phyloP scores from a whole-genome alignment of 2,113 vertebrate genomes.

The Pristiophorus japonicus region DNA sequence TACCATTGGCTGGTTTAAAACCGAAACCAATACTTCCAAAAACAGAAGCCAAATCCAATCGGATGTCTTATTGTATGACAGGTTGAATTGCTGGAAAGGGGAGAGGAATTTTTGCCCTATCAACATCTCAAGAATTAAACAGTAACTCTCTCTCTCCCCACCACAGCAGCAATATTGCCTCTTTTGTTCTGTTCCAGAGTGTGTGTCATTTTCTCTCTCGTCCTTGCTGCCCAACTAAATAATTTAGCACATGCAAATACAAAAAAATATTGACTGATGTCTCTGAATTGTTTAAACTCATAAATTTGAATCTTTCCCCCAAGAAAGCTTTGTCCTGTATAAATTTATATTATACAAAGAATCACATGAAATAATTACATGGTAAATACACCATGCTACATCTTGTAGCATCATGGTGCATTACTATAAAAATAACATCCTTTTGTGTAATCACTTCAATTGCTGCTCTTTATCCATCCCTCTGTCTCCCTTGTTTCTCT shows the following conservation, averaged over 20 bases:
- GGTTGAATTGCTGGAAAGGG: not conserved
- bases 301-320: not conserved
- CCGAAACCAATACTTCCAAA: not conserved
- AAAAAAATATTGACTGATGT: not conserved
- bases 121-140: not conserved
- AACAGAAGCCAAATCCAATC: not conserved
- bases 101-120: not conserved
- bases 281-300: slow-evolving; percentile 19
- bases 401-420: not conserved
- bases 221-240: slow-evolving; percentile 13
- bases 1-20: not conserved
- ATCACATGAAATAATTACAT: not conserved
- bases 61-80: not conserved
- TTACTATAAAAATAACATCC: not conserved
- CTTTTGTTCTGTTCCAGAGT: not conserved
- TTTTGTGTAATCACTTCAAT: not conserved
- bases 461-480: not conserved
- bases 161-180: not conserved
- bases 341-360: not conserved
- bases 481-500: not conserved
- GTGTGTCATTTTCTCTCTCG: not conserved
- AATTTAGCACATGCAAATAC: not conserved
- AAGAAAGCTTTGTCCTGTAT: not conserved
- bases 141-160: not conserved
- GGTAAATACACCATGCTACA: not conserved